phyloP scores from a whole-genome alignment of 2,797 vertebrate species.

The Helarctos malayanus region DNA sequence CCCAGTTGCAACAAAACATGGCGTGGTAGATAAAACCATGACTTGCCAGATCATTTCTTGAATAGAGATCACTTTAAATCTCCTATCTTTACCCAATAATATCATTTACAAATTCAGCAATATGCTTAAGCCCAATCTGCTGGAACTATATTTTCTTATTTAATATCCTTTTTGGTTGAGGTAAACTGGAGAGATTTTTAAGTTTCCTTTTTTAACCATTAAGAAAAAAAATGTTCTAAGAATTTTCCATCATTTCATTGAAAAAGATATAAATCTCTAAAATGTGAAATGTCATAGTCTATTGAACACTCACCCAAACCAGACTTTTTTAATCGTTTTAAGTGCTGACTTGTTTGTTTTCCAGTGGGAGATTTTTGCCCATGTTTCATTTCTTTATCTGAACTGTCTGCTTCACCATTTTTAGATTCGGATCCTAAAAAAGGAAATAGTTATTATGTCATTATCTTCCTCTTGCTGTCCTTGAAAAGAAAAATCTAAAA shows the following conservation, averaged over 20 bases:
- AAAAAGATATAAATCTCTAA: constrained; percentile 49
- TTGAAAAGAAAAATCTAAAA: constrained; percentile 78
- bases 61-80: constrained; percentile 74
- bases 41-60: constrained; percentile 75
- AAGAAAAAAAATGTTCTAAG: constrained; percentile 20
- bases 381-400: constrained; percentile 94
- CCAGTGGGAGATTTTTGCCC: constrained; percentile 92
- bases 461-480: constrained; percentile 79
- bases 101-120: constrained; percentile 41
- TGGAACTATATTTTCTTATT: background rate
- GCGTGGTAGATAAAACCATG: constrained; percentile 60
- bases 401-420: constrained; percentile 93
- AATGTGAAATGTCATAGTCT: constrained; percentile 70
- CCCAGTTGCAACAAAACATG: constrained; percentile 64
- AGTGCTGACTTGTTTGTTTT: constrained; percentile 93
- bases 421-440: constrained; percentile 93
- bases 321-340: constrained; percentile 94
- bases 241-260: constrained; percentile 2
- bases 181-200: background rate
- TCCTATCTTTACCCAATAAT: constrained; percentile 61
- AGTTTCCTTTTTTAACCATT: constrained; percentile 44
- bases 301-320: constrained; percentile 92
- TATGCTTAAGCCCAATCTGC: constrained; percentile 11
- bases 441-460: constrained; percentile 85
- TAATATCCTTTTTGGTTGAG: background rate